Conservation (phyloP, 2,797 vertebrate genomes). For the Anas bernieri region DNA sequence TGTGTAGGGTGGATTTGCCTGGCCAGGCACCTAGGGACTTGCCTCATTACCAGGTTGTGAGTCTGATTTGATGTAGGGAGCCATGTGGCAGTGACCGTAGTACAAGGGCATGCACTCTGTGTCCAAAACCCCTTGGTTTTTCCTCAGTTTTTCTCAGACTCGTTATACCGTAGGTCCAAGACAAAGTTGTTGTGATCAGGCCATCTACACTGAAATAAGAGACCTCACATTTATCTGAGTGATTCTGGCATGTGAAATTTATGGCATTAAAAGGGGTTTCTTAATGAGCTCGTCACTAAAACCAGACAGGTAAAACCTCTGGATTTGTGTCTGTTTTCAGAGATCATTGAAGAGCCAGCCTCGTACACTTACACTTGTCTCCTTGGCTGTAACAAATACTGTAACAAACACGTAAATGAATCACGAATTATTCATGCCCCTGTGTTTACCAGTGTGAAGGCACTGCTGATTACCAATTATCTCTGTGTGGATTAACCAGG, state of each 20-base stretch:
- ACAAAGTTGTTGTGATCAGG: background rate
- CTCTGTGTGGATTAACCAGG: background rate
- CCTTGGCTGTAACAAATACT: background rate
- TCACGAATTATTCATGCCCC: background rate
- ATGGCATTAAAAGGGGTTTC: background rate
- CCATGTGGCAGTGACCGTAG: accelerated
- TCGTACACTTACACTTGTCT: background rate
- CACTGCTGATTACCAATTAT: background rate
- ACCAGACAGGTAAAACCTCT: background rate
- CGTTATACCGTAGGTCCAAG: accelerated
- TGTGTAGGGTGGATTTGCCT: background rate
- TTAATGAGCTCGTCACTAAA: background rate
- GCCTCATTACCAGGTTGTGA: accelerated
- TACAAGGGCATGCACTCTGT: accelerated
- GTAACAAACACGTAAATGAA: background rate
- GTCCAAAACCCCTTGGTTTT: background rate
- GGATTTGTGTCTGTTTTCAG: background rate
- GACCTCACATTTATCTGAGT: background rate
- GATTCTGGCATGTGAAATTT: background rate
- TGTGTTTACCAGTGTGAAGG: background rate
- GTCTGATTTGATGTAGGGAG: background rate
- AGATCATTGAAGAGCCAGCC: background rate
- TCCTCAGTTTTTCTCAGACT: background rate
- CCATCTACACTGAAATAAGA: background rate
- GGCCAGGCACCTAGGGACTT: accelerated